Conservation (phyloP, 2,113 vertebrate species). For the Anthoscopus minutus region DNA sequence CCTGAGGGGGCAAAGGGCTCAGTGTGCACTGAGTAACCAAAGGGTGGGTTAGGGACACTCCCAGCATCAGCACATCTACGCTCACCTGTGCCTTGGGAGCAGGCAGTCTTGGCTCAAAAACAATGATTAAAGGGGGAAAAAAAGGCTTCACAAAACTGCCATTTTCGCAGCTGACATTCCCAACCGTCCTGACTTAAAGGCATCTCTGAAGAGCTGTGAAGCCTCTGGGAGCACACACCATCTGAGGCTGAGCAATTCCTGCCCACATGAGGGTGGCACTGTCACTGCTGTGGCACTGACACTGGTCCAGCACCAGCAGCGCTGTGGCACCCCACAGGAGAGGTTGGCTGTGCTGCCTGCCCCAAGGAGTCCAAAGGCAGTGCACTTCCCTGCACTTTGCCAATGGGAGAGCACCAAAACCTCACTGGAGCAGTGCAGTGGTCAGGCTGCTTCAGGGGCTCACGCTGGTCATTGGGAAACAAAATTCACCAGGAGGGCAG, state of each 20-base stretch:
- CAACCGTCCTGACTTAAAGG: too few relatives aligned
- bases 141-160: background rate
- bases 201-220: background rate
- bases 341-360: background rate
- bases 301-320: too few relatives aligned
- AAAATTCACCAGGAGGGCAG: background rate
- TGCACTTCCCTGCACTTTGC: background rate
- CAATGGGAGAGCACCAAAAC: background rate
- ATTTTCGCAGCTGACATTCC: rapidly evolving
- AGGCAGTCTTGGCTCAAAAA: too few relatives aligned
- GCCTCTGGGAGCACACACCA: rapidly evolving
- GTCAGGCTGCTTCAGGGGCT: background rate
- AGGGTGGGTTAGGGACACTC: background rate
- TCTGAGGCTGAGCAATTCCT: background rate
- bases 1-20: background rate
- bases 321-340: background rate
- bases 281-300: background rate
- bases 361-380: background rate
- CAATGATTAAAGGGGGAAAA: background rate
- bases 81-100: background rate
- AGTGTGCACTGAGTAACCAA: background rate
- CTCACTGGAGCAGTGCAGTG: rapidly evolving
- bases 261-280: background rate
- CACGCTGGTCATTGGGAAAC: background rate
- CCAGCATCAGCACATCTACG: rapidly evolving